Percentiles rank a stretch among this genome's conserved stretches.
Conservation (phyloP, 2,113 vertebrate species). For the Lonchura striata region DNA sequence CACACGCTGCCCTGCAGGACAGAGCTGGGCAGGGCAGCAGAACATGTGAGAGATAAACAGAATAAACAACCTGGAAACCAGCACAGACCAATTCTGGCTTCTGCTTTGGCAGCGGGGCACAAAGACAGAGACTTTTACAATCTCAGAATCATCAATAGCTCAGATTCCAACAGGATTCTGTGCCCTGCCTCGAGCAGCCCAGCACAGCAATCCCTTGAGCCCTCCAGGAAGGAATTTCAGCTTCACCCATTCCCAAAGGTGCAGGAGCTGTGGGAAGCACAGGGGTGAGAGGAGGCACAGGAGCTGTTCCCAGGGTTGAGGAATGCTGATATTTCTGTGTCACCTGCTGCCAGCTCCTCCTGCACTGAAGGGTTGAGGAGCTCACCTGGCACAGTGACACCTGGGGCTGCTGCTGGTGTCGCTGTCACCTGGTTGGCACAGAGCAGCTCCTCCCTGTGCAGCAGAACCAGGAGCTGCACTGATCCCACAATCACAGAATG, state of each 20-base stretch:
- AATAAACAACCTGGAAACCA: no score
- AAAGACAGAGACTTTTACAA: no score
- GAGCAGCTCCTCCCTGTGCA: background rate
- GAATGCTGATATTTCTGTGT: rapidly evolving
- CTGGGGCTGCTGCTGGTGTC: rapidly evolving
- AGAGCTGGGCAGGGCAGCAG: no score
- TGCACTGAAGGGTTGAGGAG: rapidly evolving
- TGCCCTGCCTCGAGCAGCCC: background rate
- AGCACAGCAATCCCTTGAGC: rapidly evolving
- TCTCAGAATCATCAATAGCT: no score
- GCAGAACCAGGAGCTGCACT: background rate
- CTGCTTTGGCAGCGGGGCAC: no score
- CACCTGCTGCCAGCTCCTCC: background rate
- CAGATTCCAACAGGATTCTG: no score
- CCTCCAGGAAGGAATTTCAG: background rate
- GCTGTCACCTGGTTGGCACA: background rate
- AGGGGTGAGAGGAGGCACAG: rapidly evolving
- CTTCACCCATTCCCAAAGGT: background rate
- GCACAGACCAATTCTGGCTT: no score
- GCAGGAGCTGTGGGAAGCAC: background rate
- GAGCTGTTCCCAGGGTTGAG: rapidly evolving
- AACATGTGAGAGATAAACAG: no score
- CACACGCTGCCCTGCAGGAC: no score
- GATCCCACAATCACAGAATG: background rate
- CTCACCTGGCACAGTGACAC: background rate